A percentile compares a stretch with the other conserved stretches of the same genome.
These are phyloP conservation scores for Leucophenga montana DNA, from an alignment of 2,888 invertebrate species.

Conservation along the genomic window DNA sequence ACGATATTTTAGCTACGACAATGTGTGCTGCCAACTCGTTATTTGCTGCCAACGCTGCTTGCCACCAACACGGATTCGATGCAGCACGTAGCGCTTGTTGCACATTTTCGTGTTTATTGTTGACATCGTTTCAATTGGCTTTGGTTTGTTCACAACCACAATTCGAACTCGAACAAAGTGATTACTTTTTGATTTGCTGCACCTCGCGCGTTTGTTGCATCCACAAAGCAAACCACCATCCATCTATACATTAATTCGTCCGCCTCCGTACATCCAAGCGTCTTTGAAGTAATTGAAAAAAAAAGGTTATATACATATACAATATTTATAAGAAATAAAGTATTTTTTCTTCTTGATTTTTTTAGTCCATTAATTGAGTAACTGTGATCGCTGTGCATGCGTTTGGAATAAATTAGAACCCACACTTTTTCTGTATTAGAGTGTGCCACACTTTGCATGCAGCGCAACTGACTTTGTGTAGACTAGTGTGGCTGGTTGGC, in stretches of 20 bases:
- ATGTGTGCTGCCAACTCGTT: constrained; percentile 23
- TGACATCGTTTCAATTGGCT: constrained; percentile 19
- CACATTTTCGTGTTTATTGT: constrained; percentile 12
- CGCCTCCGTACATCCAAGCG: no score
- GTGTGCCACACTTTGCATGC: constrained; percentile 6
- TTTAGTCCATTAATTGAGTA: constrained; percentile 47
- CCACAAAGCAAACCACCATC: no score
- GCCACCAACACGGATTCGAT: background rate
- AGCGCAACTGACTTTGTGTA: background rate
- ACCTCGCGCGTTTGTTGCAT: background rate
- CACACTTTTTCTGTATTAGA: constrained; percentile 32
- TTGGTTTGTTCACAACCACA: constrained; percentile 3
- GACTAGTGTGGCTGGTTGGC: background rate
- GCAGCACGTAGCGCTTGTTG: constrained; percentile 9
- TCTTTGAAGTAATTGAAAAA: no score
- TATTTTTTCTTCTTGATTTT: constrained; percentile 21
- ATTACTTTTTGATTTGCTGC: constrained; percentile 22
- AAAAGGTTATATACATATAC: no score
- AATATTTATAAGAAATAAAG: no score
- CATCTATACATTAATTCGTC: background rate
- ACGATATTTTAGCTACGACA: background rate
- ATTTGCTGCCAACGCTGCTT: constrained; percentile 42
- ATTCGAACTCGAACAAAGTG: constrained; percentile 1
- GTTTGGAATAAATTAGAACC: constrained; percentile 50
- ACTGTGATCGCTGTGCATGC: constrained; percentile 44